These are phyloP conservation scores for Sarotherodon lohbergeri DNA, from an alignment of 2,113 vertebrate species.

Conservation along the genomic window DNA sequence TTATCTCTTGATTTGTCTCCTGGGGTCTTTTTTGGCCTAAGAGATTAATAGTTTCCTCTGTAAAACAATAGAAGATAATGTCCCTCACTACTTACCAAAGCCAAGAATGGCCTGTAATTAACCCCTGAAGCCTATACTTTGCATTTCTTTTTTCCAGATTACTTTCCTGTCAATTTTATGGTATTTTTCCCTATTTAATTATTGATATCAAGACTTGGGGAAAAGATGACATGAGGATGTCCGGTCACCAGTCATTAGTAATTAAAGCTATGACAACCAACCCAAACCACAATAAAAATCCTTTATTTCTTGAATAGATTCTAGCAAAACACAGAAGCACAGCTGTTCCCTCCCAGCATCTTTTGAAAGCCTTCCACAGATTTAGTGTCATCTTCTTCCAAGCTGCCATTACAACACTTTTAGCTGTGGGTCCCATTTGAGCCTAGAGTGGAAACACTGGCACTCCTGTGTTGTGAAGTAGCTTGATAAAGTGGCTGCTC, in stretches of 20 bases:
- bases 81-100: not conserved
- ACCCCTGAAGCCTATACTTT: not conserved
- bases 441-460: slow-evolving; percentile 52
- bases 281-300: not conserved
- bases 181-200: not conserved
- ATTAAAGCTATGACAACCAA: not conserved
- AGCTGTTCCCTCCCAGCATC: not conserved
- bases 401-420: not conserved
- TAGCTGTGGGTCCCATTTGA: not conserved
- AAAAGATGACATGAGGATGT: not conserved
- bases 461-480: slow-evolving; percentile 46
- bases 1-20: not conserved
- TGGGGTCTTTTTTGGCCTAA: not conserved
- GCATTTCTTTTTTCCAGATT: not conserved
- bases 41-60: not conserved
- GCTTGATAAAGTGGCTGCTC: slow-evolving; percentile 51
- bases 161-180: not conserved
- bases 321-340: not conserved
- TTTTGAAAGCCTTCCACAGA: not conserved
- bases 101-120: not conserved
- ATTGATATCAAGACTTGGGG: not conserved
- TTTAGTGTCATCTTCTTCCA: slow-evolving; percentile 3
- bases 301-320: slow-evolving; percentile 1
- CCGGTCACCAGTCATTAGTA: not conserved
- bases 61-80: not conserved